Percentiles rank a stretch among this genome's conserved stretches.
Conservation (phyloP, 2,113 vertebrate genomes). For the Cromileptes altivelis region DNA sequence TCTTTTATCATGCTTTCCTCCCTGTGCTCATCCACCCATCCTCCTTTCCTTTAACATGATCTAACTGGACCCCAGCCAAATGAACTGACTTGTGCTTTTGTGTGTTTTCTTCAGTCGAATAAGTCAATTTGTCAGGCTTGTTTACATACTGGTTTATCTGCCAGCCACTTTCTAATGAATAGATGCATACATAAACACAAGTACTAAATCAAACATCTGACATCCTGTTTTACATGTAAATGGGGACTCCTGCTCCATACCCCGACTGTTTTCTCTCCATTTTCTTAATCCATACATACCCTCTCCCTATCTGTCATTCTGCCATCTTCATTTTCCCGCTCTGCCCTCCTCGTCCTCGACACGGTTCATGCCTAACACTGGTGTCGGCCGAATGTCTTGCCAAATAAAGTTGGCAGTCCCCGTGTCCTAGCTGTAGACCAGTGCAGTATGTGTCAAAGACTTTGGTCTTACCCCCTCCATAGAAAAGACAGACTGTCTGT, state of each 20-base stretch:
- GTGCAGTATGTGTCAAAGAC: slow-evolving; percentile 20
- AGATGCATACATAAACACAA: slow-evolving; percentile 18
- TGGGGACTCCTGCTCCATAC: not conserved
- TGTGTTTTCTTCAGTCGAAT: not conserved
- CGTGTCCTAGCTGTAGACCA: not conserved
- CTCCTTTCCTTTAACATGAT: not conserved
- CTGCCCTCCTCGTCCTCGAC: slow-evolving; percentile 30
- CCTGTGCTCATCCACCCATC: not conserved
- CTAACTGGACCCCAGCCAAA: slow-evolving; percentile 1
- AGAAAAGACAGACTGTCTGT: slow-evolving; percentile 37
- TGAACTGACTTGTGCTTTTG: not conserved
- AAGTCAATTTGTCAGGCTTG: slow-evolving; percentile 1
- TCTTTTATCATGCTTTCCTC: slow-evolving; percentile 8
- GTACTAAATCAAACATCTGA: slow-evolving; percentile 27
- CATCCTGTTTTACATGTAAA: slow-evolving; percentile 39
- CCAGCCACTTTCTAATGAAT: not conserved
- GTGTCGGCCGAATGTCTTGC: slow-evolving; percentile 12
- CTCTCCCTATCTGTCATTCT: slow-evolving; percentile 20
- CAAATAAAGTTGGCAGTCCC: slow-evolving; percentile 29
- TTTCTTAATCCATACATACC: slow-evolving; percentile 14
- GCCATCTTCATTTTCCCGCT: slow-evolving; percentile 9
- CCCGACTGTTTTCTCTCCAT: not conserved
- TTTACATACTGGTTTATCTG: slow-evolving; percentile 16
- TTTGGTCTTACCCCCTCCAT: slow-evolving; percentile 28
- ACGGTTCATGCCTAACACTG: slow-evolving; percentile 22